Evolutionary conservation across 2,113 vertebrate species (phyloP), one percentile per base, ranked within the genome.

Genomic region (Collichthys lucidus): DNA sequence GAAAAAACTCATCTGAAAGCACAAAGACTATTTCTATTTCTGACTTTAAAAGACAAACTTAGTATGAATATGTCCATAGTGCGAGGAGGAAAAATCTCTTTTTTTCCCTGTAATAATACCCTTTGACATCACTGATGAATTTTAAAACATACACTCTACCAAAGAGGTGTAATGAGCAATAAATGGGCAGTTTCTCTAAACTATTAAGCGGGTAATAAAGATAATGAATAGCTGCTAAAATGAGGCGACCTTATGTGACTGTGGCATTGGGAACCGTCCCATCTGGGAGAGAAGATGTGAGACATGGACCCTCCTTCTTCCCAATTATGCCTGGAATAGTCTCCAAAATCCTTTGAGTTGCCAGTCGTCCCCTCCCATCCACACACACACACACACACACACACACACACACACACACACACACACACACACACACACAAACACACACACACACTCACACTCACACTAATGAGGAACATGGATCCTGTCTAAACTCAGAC

Each of bases 381-480:
- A 62, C 57, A 52, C 55, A 52, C 70, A 68, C 57, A 62, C 57
- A 17, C 49, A 52, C 70, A 62, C 47, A 62, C 73, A 88, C 59
- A 74, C 61, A 53, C 73, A 68, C 42, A 17, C n/a, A 2, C 57
- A 62, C 57, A 52, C 55, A 52, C 70, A 68, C 57, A 62, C 70
- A 68, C 57, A 62, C 57, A 24, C 47, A 52, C 70, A 62, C 47
- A 61, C 72, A 6, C 31, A 31, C 26, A 26, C 79, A 74, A 59
- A 71, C 35, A 63, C 79, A 74, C 74, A 79, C 49, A 69, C 59
- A 40, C 52, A 65, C 70, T 42, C 55, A 12, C 17, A 74, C 17
- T 22, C 44, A 46, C 67, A 64, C 79, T 90, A 92, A 90, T 86
- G 79, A 90, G 81, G 79, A 72, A 88, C 85, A 86, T 35, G 47